A percentile compares a stretch with the other conserved stretches of the same genome.
These are phyloP conservation scores for Odontothrips loti DNA, from an alignment of 2,888 invertebrate genomes.

Conservation along the genomic window DNA sequence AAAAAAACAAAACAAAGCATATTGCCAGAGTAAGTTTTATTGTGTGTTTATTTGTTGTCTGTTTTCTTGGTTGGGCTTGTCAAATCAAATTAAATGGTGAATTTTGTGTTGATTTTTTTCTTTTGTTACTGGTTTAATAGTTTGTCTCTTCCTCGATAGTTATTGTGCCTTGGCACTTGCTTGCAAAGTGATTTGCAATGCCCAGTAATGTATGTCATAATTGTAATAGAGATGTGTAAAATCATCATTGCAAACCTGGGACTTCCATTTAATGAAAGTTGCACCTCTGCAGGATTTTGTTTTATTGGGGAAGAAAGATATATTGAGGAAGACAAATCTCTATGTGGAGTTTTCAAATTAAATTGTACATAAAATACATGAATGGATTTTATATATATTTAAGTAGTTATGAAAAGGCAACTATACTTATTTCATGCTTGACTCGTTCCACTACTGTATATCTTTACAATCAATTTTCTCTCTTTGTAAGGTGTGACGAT, in stretches of 20 bases:
- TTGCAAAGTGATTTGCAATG: not conserved
- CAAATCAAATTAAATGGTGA: slow-evolving; percentile 19
- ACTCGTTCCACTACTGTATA: slow-evolving; percentile 22
- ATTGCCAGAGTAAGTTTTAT: slow-evolving; percentile 23
- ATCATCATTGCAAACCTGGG: not conserved
- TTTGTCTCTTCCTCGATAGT: slow-evolving; percentile 13
- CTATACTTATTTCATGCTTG: slow-evolving; percentile 26
- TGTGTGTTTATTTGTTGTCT: slow-evolving; percentile 25
- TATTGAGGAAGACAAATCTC: slow-evolving; percentile 25
- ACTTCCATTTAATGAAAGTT: not conserved
- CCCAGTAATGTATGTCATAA: not conserved
- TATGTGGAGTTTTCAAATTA: slow-evolving; percentile 23
- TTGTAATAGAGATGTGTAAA: not conserved
- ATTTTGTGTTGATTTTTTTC: slow-evolving; percentile 14
- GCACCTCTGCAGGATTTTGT: not conserved
- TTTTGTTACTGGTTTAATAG: slow-evolving; percentile 24
- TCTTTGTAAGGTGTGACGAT: not conserved
- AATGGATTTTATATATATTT: slow-evolving; percentile 22
- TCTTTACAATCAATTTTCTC: slow-evolving; percentile 8
- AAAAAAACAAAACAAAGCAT: not conserved
- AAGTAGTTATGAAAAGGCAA: slow-evolving; percentile 26
- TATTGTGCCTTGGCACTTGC: not conserved
- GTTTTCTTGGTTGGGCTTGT: slow-evolving; percentile 24
- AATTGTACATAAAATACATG: slow-evolving; percentile 21
- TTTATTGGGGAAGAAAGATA: not conserved